These are phyloP conservation scores for Pemphigus obesinymphae DNA, from an alignment of 1,140 invertebrate genomes.

Conservation along the genomic window DNA sequence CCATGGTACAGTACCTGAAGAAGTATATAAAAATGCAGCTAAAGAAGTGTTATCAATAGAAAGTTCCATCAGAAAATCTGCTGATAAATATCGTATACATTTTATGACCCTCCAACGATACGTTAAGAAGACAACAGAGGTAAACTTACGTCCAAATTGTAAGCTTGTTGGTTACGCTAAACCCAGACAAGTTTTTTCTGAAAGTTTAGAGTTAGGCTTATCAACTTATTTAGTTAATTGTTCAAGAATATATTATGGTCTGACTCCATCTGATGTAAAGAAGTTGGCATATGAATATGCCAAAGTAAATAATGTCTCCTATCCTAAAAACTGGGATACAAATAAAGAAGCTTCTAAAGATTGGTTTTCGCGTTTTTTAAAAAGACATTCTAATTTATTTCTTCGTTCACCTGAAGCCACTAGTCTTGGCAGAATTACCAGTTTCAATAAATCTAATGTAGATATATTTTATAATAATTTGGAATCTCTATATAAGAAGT, in stretches of 20 bases:
- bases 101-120: too few species aligned
- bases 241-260: neutral
- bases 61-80: too few species aligned
- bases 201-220: neutral
- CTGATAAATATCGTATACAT: too few species aligned
- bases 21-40: too few species aligned
- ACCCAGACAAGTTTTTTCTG: neutral
- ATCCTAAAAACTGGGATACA: slow-evolving; percentile 48
- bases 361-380: slow-evolving; percentile 50
- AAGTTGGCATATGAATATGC: slow-evolving; percentile 48
- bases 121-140: too few species aligned
- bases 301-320: slow-evolving; percentile 43
- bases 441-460: slow-evolving; percentile 53
- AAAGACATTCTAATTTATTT: slow-evolving; percentile 48
- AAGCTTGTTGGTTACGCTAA: neutral
- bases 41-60: too few species aligned
- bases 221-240: neutral
- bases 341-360: slow-evolving; percentile 49
- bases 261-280: neutral
- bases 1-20: too few species aligned
- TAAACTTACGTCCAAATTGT: too few species aligned
- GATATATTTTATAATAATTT: slow-evolving; percentile 48
- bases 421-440: slow-evolving; percentile 51
- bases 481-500: slow-evolving; percentile 45
- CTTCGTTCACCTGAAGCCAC: slow-evolving; percentile 51